A percentile compares a stretch with the other conserved stretches of the same genome.
Conservation (phyloP, 2,113 vertebrate genomes). For the Pteropus alecto region DNA sequence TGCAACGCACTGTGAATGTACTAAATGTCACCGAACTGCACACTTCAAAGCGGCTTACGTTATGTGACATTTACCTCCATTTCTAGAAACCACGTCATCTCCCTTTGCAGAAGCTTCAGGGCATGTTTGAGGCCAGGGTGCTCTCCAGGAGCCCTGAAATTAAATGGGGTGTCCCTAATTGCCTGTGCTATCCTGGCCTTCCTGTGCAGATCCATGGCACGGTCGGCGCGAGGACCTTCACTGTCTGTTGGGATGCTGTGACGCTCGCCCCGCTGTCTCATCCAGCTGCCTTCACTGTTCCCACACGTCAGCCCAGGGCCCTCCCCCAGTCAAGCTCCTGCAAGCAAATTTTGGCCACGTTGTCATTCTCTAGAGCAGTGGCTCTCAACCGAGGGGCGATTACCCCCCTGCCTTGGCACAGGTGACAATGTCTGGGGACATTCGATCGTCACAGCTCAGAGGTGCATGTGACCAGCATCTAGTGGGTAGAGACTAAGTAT, state of each 20-base stretch:
- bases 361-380: accelerated
- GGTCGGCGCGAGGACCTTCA: background rate
- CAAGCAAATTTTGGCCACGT: background rate
- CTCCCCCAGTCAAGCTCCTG: background rate
- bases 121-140: background rate
- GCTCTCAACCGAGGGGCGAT: background rate
- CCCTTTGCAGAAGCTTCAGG: background rate
- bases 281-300: accelerated
- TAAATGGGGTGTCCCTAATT: too few species aligned
- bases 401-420: background rate
- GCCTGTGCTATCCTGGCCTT: background rate
- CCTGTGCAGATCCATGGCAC: background rate
- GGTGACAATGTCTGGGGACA: background rate
- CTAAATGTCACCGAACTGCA: background rate
- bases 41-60: background rate
- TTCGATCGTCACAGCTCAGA: background rate
- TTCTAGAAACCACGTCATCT: background rate
- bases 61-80: background rate
- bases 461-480: background rate
- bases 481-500: background rate
- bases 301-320: background rate
- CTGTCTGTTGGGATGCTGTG: background rate
- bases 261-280: background rate
- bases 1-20: background rate
- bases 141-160: background rate